Conservation (phyloP, 2,113 vertebrate species). For the Brienomyrus brachyistius region DNA sequence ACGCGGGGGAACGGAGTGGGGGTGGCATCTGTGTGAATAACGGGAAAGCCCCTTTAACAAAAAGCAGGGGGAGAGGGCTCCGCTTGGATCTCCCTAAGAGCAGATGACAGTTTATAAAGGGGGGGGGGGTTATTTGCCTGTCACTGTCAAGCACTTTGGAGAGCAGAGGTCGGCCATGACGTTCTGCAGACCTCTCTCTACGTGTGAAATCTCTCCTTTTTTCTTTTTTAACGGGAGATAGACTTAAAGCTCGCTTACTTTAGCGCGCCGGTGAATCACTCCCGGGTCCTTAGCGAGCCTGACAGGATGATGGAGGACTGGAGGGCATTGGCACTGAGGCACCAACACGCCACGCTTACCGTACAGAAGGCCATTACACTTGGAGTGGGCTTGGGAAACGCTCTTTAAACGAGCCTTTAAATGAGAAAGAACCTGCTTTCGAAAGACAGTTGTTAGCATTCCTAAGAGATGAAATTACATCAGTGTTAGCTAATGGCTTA, state of each 20-base stretch:
- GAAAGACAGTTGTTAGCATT: neutral
- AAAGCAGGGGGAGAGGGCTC: neutral
- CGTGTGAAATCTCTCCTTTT: conserved; percentile 15
- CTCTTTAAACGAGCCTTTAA: neutral
- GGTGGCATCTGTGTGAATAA: conserved; percentile 19
- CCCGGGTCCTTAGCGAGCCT: neutral
- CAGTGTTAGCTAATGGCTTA: neutral
- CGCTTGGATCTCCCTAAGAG: conserved; percentile 46
- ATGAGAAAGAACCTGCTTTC: neutral
- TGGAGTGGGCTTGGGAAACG: neutral
- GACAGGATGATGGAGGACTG: conserved; percentile 16
- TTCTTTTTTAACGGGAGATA: conserved; percentile 47
- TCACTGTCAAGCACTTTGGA: conserved; percentile 50
- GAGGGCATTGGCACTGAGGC: neutral
- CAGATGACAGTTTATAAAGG: conserved; percentile 44
- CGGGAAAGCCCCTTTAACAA: neutral
- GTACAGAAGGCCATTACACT: neutral
- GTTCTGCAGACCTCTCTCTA: conserved; percentile 11
- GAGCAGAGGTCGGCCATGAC: conserved; percentile 50
- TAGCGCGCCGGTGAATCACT: neutral
- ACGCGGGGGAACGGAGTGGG: conserved; percentile 39
- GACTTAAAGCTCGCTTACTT: conserved; percentile 5
- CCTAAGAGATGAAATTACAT: neutral
- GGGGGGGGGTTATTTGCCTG: conserved; percentile 47
- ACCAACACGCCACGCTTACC: neutral